A percentile compares a stretch with the other conserved stretches of the same genome.
These are phyloP conservation scores for Ivindomyrus marchei DNA, from an alignment of 2,113 vertebrate genomes.

Conservation along the genomic window DNA sequence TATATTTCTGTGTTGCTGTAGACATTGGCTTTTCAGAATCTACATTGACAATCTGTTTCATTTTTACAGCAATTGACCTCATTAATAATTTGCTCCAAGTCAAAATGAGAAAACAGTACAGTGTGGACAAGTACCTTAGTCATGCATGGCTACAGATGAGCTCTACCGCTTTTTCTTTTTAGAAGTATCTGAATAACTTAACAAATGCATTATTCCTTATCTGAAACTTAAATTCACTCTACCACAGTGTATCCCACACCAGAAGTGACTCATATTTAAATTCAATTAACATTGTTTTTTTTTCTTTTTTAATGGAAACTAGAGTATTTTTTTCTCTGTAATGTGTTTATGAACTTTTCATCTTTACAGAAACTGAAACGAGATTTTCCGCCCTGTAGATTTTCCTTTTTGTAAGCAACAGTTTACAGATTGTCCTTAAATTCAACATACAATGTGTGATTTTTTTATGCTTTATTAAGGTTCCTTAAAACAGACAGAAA, in stretches of 20 bases:
- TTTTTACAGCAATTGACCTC: conserved; percentile 84
- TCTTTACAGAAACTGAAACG: no score
- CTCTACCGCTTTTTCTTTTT: not conserved
- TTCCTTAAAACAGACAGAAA: no score
- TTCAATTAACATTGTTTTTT: no score
- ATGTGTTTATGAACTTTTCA: no score
- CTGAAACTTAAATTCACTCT: not conserved
- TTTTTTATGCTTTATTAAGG: no score
- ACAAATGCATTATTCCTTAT: not conserved
- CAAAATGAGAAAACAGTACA: conserved; percentile 97
- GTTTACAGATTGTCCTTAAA: no score
- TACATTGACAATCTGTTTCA: conserved; percentile 28
- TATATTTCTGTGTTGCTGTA: not conserved
- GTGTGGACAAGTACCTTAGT: conserved; percentile 93
- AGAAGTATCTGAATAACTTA: not conserved
- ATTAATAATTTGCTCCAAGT: conserved; percentile 98
- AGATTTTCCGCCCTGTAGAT: no score
- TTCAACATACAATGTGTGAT: no score
- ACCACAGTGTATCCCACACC: not conserved
- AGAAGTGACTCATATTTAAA: not conserved
- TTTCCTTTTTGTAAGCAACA: no score
- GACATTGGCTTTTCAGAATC: not conserved
- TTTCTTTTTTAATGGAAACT: no score
- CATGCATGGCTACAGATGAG: conserved; percentile 95
- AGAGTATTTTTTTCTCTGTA: no score